Evolutionary conservation across 2,888 invertebrate genomes (phyloP), one percentile per base, ranked within the genome.

Genomic region (Molorchus minor): DNA sequence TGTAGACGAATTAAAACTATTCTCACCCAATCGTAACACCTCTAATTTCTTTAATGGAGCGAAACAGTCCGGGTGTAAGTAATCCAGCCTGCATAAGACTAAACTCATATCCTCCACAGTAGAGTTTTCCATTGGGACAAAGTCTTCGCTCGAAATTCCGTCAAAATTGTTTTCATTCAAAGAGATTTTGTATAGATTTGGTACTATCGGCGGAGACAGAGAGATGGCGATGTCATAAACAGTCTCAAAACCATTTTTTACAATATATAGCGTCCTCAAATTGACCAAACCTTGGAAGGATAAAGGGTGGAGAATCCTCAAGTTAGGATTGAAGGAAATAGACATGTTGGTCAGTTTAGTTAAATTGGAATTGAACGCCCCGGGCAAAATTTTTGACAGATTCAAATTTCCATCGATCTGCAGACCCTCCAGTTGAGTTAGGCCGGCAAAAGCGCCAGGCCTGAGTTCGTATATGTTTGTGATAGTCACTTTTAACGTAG

Each of bases 321-420:
- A 75, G 7, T 80, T 77, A 1, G 81, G 80, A 67, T 86, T 87
- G 68, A 83, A 85, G 0, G 85, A 85, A 67, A 87, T 83, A 0
- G 85, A 85, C 7, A 87, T 71, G 46, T 84, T 83, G 38, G 79
- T 75, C 19, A 87, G 70, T 13, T 79, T 80, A 0, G 75, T 79
- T 65, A 87, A 75, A 59, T 84, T 82, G 3, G 45, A 41, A 13
- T 74, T 71, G 68, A 87, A 87, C 0, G 79, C 70, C 4, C 84
- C 83, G 0, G 83, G 80, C 65, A 83, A 79, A 17, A 87, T 80
- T 47, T 77, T 74, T 10, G 67, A 78, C n/a, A 87, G 75, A 47
- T 82, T 78, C 62, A 82, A 81, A 66, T 87, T 87, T 0, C 84
- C 84, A 72, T 86, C 86, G 56, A 87, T 82, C 63, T 83, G 81